phyloP scores from a whole-genome alignment of 2,797 vertebrate species.

The Hyperoplus lanceolatus region DNA sequence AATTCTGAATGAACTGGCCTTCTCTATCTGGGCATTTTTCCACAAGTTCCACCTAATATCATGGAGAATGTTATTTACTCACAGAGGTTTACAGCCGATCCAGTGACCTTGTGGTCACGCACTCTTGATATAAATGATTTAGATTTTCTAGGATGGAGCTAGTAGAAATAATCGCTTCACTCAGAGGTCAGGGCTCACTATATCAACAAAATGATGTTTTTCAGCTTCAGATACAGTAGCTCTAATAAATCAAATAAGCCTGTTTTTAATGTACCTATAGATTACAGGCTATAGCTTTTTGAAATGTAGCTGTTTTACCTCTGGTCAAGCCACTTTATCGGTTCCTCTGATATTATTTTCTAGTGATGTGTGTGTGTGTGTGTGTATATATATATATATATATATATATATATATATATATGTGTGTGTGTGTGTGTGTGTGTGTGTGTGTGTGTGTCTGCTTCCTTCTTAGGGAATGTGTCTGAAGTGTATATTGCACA shows the following conservation, averaged over 20 bases:
- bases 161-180: background rate
- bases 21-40: constrained; percentile 50
- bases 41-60: constrained; percentile 45
- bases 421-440: constrained; percentile 16
- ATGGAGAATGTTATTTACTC: constrained; percentile 19
- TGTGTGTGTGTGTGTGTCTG: background rate
- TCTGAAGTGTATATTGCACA: constrained; percentile 20
- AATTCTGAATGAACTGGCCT: background rate
- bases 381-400: too few relatives aligned
- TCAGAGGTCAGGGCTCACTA: background rate
- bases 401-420: too few relatives aligned
- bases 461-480: background rate
- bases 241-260: background rate
- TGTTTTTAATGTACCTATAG: background rate
- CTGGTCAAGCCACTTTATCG: background rate
- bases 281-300: background rate
- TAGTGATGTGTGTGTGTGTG: background rate
- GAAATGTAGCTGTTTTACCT: too few relatives aligned
- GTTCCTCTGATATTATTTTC: background rate
- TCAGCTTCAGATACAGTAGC: background rate
- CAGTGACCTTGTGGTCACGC: constrained; percentile 34
- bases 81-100: constrained; percentile 21
- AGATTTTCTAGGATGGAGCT: background rate
- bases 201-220: background rate
- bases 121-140: constrained; percentile 20